Evolutionary conservation across 1,140 invertebrate genomes (phyloP), one percentile per base, ranked within the genome.

Genomic region (Trichonephila clavata): DNA sequence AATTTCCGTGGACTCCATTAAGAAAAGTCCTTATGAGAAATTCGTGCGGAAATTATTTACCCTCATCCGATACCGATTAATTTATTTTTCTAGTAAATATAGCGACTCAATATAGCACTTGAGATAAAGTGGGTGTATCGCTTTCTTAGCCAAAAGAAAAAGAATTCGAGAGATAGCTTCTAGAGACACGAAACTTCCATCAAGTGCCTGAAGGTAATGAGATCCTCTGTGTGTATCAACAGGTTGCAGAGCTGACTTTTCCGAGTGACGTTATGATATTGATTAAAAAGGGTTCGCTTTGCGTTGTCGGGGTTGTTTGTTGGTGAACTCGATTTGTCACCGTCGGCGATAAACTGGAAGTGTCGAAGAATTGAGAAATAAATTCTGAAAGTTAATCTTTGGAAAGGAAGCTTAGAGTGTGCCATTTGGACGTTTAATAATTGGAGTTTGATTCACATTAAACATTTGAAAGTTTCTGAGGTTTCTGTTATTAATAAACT

Each of bases 111-210:
- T 77, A 32, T 39, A 77, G 65, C 32, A 39, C 27, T 39, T 18
- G 27, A 77, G 71, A 77, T 77, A 77, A 77, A 32, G 24, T 77
- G 71, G 27, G 71, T 18, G 71, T 39, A 77, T 77, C 18, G 14
- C 27, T 77, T 77, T 77, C 71, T 18, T 27, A 18, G 27, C 71
- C 50, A 2, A 77, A 77, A 32, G 71, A 77, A 32, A 18, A 39
- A 32, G 71, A 77, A 77, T 39, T 2, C 27, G 18, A 27, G 24
- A 77, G 71, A 77, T 77, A 77, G 71, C 27, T 77, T 16, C 71
- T 77, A 32, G 18, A 13, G 71, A 77, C 71, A 77, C 32, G 71
- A 39, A 77, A 77, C 71, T 77, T 77, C 71, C 71, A 77, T 77
- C 71, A 39, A 77, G 24, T 16, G 32, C 32, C 71, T 77, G 71